phyloP scores from a whole-genome alignment of 1,140 invertebrate species.

The Delia radicum region DNA sequence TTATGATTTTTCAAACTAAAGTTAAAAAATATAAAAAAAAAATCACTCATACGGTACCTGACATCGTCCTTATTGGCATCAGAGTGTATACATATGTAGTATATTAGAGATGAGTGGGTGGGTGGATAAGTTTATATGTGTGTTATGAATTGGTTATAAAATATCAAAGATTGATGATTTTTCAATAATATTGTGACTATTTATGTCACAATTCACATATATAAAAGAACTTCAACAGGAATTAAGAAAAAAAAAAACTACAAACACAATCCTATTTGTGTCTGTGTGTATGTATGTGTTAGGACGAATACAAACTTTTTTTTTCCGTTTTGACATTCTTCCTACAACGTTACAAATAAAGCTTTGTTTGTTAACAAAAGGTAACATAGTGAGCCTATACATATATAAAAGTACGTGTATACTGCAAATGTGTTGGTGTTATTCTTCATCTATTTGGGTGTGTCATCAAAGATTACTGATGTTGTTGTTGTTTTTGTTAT shows the following conservation, averaged over 20 bases:
- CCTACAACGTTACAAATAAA: background rate
- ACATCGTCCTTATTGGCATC: background rate
- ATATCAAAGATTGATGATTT: background rate
- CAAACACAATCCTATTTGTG: too few relatives aligned
- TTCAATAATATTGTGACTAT: background rate
- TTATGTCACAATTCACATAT: background rate
- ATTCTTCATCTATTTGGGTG: background rate
- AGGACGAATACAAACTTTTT: background rate
- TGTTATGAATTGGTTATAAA: background rate
- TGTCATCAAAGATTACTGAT: background rate
- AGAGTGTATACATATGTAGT: too few relatives aligned
- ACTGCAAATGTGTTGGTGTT: background rate
- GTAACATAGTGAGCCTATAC: background rate
- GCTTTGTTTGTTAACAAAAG: conserved; percentile 2
- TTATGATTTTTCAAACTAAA: background rate
- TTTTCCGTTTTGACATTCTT: background rate
- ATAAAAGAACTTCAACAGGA: too few relatives aligned
- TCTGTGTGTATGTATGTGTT: too few relatives aligned
- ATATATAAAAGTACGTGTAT: background rate
- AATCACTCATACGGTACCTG: background rate
- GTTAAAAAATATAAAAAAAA: background rate
- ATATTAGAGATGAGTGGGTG: too few relatives aligned
- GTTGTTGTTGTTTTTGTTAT: background rate
- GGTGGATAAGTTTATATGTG: background rate
- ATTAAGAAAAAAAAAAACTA: too few relatives aligned